phyloP scores from a whole-genome alignment of 2,888 invertebrate genomes.

The Hydropsyche betteni region DNA sequence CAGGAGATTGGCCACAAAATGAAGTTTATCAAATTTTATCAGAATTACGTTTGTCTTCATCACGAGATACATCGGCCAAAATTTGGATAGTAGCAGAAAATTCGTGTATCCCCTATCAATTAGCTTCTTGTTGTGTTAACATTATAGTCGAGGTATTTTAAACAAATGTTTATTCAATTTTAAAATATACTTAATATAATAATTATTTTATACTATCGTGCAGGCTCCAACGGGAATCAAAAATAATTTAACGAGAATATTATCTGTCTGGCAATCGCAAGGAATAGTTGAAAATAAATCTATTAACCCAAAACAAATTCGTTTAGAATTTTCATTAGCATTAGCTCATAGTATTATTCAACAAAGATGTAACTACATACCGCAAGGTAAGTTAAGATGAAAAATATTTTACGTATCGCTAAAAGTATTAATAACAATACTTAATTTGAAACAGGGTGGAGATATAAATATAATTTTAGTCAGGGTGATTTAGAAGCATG shows the following conservation, averaged over 20 bases:
- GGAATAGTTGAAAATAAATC: conserved; percentile 51
- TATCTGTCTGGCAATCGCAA: conserved; percentile 71
- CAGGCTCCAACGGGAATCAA: conserved; percentile 86
- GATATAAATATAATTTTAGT: conserved; percentile 62
- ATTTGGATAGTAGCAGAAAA: conserved; percentile 91
- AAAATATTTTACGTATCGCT: neutral
- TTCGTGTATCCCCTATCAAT: conserved; percentile 76
- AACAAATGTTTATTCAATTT: neutral
- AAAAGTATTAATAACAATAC: neutral
- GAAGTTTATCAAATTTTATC: conserved; percentile 19
- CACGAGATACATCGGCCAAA: conserved; percentile 59
- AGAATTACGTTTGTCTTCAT: conserved; percentile 53
- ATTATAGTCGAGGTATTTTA: conserved; percentile 61
- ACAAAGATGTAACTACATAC: conserved; percentile 91
- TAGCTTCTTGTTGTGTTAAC: conserved; percentile 81
- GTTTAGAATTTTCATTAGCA: conserved; percentile 74
- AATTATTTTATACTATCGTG: conserved; percentile 1
- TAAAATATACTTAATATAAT: neutral
- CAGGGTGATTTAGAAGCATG: conserved; percentile 60
- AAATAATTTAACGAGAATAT: conserved; percentile 79
- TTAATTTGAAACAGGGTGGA: conserved; percentile 58
- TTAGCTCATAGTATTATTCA: conserved; percentile 90
- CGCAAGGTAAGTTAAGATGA: conserved; percentile 68
- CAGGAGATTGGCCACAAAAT: conserved; percentile 59
- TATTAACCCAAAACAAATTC: conserved; percentile 58